Base-by-base conservation (phyloP, 2,113 vertebrate genomes). In the Oreocharis arfaki region DNA sequence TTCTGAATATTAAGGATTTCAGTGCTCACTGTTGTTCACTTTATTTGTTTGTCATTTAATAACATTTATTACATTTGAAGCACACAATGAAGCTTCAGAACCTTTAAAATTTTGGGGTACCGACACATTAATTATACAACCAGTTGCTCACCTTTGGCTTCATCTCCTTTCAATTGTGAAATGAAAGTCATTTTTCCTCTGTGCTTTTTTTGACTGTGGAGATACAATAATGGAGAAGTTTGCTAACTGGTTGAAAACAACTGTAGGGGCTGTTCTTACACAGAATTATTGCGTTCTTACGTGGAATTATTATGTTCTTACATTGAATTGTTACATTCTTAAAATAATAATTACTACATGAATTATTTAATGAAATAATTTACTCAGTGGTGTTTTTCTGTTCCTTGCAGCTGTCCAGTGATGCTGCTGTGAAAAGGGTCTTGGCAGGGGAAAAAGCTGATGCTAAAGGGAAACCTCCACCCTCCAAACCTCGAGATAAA, bases 361-460 rank as follows among this genome's bases (percentile, higher is more conserved):
- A 49, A 44, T 84, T 33, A 26, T 59, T 69, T 68, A 27, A 15
- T 87, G 26, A 60, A 49, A 37, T 9, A 27, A 16, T 52, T 69
- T 19, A 3, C 6, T 61, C 4, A 27, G 4, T 46, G 26, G 20
- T 56, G 4, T 33, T 65, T 71, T 69, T 69, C 55, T 90, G 4
- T 67, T 89, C 53, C 67, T 76, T 95, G 46, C 61, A 99, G 99
- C 89, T 99, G 39, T 98, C 98, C 84, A 99, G 99, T 82, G 99
- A 99, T 4, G 98, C 98, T 13, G 99, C 99, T 16, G 99, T 99
- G 47, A 99, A 98, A 97, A 98, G 95, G 53, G 98, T 99, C 59
- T 97, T 99, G 55, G 90, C 98, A 11, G 99, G 98, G 77, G 99
- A 99, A 80, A 99, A 98, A 95, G 92, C 96, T 46, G 98, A 98